Base-by-base conservation (phyloP, 2,888 invertebrate species). In the Leucania comma region DNA sequence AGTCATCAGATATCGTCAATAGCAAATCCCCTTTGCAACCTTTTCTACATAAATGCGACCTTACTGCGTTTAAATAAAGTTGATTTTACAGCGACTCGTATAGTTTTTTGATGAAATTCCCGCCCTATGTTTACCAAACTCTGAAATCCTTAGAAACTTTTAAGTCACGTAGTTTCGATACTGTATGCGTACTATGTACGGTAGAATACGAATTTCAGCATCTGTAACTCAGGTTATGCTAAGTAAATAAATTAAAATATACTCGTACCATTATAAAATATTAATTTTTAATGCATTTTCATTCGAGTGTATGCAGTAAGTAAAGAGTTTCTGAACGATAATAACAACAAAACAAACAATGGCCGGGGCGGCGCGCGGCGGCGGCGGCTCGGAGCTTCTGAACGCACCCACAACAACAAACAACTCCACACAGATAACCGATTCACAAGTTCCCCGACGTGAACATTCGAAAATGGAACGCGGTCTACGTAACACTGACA, bases 341-440 rank as follows among this genome's bases (percentile, higher is more conserved):
- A 92, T 93, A 94, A 93, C 89, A 91, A 90, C 94, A 95, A 95
- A 94, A 94, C 93, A 94, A 94, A 93, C 93, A 93, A 92, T 91
- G 90, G 89, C 86, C 65, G 69, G 69, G 74, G 88, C 70, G 85
- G 87, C 88, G 88, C 86, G 58, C 61, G 71, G 53, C 48, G 62
- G 88, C 87, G 86, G n/a, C 32, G 42, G 42, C 42, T 42, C 87
- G 86, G 87, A 86, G 88, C 87, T 89, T 84, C 89, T 84, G 88
- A 89, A 90, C 92, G 91, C 92, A 87, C 90, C 88, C 89, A 90
- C 90, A 85, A 85, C 84, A 87, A 86, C 89, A 88, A 87, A 88
- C 90, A 89, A 82, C 87, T 81, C 78, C 92, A 94, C 94, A 94
- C 93, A 93, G 84, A 87, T 88, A 92, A 87, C 91, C 94, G 88